Evolutionary conservation across 2,113 vertebrate species (phyloP), one percentile per base, ranked within the genome.

Genomic region (Chamaetylas fuelleborni): DNA sequence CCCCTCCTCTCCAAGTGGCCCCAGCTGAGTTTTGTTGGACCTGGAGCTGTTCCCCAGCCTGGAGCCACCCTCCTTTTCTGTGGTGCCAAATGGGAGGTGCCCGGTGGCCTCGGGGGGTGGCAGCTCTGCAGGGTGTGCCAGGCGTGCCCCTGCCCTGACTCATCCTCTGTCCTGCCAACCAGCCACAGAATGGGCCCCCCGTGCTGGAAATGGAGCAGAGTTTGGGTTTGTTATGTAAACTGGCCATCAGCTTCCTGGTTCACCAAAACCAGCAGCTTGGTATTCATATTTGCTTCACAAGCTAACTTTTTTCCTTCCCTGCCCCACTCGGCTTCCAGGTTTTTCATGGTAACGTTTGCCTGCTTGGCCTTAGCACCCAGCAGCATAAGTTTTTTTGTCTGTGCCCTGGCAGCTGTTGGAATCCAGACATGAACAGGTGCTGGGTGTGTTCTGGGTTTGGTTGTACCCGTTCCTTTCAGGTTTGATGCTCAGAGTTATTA

Each of bases 31-130:
- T 72, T 64, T 0, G 0, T 20, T 36, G 50, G 31, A 36, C n/a
- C 33, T 38, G 45, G 36, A 82, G 72, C 8, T 0, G 5, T 47
- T 4, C 15, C 11, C 5, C 20, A 43, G 58, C 57, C 71, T 1
- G 4, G n/a, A 54, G 18, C 47, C 12, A 0, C 11, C 3, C 1
- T 81, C 17, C 33, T 29, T 9, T 45, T 11, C 5, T 0, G 0
- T 22, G 42, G 56, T 66, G 54, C 38, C 51, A 7, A n/a, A 6
- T 1, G 4, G 47, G 40, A 82, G 62, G 17, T 65, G 50, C 5
- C 60, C 31, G 0, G 0, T 50, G 81, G 62, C 86, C 29, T 8
- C 13, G 0, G 0, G 40, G 36, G 50, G 5, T 28, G 29, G 38
- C 79, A 53, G 29, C 0, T 6, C 45, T 26, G 78, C 2, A 0